Conservation (phyloP, 2,888 invertebrate genomes). For the Microctonus brassicae region DNA sequence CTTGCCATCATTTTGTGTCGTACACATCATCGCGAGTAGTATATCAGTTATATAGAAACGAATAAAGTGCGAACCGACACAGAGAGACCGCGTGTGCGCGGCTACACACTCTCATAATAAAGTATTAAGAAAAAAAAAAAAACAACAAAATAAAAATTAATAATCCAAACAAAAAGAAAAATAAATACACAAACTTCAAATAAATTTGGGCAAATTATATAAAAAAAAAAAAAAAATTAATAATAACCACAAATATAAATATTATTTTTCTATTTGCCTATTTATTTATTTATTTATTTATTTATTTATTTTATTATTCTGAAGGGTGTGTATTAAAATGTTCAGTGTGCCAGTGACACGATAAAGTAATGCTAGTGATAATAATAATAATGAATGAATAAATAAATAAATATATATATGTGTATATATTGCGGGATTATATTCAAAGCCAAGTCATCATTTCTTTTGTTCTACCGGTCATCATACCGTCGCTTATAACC, state of each 20-base stretch:
- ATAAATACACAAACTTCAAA: no score
- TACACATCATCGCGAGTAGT: slow-evolving; percentile 8
- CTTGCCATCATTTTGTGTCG: background rate
- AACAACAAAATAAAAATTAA: no score
- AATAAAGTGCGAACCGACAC: background rate
- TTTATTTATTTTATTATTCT: background rate
- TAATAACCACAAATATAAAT: no score
- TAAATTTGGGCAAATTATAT: background rate
- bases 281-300: no score
- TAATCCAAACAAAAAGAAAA: no score
- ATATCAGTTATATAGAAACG: background rate
- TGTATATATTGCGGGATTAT: background rate
- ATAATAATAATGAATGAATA: no score
- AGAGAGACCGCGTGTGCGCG: slow-evolving; percentile 14
- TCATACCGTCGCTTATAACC: slow-evolving; percentile 3
- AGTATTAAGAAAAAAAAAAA: no score
- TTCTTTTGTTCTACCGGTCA: slow-evolving; percentile 27
- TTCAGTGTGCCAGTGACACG: background rate
- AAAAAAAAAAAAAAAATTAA: no score
- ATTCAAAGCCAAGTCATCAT: slow-evolving; percentile 14
- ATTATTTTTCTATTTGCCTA: no score
- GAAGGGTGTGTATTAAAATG: background rate
- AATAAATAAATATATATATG: background rate
- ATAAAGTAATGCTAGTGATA: background rate
- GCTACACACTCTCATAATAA: background rate